Conservation (phyloP, 2,888 invertebrate species). For the Acleris laterana region DNA sequence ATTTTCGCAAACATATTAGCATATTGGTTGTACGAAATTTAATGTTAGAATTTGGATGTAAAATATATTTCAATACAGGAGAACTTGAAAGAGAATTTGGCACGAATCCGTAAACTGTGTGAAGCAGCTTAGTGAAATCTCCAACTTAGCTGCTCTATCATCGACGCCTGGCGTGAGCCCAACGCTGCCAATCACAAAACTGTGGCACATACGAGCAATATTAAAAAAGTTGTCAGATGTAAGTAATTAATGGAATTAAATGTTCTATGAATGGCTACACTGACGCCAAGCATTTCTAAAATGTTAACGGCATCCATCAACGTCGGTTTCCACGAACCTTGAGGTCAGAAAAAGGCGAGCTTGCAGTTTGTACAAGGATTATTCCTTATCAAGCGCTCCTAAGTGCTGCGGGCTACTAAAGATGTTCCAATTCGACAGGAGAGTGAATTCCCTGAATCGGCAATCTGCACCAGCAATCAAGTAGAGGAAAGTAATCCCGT, state of each 20-base stretch:
- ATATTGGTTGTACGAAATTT: too few species aligned
- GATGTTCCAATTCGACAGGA: background rate
- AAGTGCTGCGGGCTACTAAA: constrained; percentile 1
- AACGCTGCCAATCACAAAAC: constrained; percentile 31
- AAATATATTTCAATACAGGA: background rate
- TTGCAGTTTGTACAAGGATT: background rate
- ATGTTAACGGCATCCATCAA: too few species aligned
- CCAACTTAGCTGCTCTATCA: constrained; percentile 23
- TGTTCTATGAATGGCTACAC: too few species aligned
- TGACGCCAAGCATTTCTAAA: too few species aligned
- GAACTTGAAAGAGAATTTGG: constrained; percentile 24
- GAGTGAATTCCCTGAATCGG: constrained; percentile 11
- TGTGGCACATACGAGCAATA: background rate
- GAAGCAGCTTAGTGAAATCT: constrained; percentile 21
- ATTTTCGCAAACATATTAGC: too few species aligned
- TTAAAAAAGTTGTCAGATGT: background rate
- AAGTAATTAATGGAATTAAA: too few species aligned
- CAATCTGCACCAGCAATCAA: constrained; percentile 47
- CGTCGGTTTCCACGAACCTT: too few species aligned
- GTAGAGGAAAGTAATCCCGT: constrained; percentile 54
- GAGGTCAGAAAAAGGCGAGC: too few species aligned
- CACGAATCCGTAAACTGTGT: constrained; percentile 14
- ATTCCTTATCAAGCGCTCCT: background rate
- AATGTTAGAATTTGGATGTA: background rate
- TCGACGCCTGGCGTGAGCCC: constrained; percentile 27